Evolutionary conservation across 2,888 invertebrate species (phyloP).

Genomic region (Thymelicus sylvestris): DNA sequence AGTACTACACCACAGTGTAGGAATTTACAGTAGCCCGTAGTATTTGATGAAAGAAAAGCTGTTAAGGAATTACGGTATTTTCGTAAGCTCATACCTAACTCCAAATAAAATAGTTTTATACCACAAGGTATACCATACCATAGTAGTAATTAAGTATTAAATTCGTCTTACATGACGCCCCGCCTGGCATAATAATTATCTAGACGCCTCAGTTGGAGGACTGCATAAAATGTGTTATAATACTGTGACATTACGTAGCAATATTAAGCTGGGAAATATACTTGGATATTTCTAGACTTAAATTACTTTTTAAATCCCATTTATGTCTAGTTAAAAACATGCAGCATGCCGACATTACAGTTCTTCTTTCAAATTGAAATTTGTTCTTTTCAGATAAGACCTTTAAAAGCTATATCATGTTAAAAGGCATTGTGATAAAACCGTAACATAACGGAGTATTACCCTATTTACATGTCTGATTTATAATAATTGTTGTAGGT

Average conservation of each 20-base stretch:
- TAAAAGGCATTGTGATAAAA: too few relatives aligned
- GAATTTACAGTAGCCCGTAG: not conserved
- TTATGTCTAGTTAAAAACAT: slow-evolving; percentile 12
- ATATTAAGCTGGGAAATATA: slow-evolving; percentile 17
- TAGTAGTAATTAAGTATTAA: too few relatives aligned
- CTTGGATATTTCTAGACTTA: slow-evolving; percentile 5
- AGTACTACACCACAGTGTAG: slow-evolving; percentile 4
- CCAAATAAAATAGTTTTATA: too few relatives aligned
- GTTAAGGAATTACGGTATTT: not conserved
- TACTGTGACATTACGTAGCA: not conserved
- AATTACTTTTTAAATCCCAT: slow-evolving; percentile 22
- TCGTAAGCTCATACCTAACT: too few relatives aligned
- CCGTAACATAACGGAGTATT: too few relatives aligned
- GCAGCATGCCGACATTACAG: not conserved
- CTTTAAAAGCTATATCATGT: not conserved
- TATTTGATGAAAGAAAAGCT: not conserved
- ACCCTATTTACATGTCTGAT: too few relatives aligned
- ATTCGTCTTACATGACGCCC: too few relatives aligned
- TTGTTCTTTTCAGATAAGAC: not conserved
- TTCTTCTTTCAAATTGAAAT: not conserved
- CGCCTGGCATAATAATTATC: too few relatives aligned
- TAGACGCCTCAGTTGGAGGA: not conserved
- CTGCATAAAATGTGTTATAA: not conserved
- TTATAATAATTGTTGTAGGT: too few relatives aligned
- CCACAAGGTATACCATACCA: too few relatives aligned